Evolutionary conservation across 2,888 invertebrate species (phyloP), one percentile per base, ranked within the genome.

Genomic region (Synanthedon tipuliformis): DNA sequence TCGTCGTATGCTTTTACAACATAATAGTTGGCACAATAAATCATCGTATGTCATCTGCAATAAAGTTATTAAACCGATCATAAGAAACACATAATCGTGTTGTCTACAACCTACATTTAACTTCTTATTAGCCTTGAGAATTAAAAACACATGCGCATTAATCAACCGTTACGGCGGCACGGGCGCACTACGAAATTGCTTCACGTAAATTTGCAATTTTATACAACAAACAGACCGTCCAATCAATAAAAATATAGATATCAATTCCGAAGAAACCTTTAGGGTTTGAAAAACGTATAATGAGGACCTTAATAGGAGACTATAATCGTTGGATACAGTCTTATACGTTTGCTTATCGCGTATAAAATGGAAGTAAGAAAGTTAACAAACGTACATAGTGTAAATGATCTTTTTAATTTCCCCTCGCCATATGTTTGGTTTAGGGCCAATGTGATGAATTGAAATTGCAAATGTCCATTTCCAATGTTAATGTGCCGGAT

Each of bases 191-290:
- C 34, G 34, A 34, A 34, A 34, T 34, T 34, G 34, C 34, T 34
- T 34, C 8, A n/a, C 45, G 15, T 12, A 45, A 45, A 45, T 45
- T 45, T 5, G 7, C n/a, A 12, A 7, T 45, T 45, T 5, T 45
- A n/a, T 49, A 18, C 49, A 18, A 40, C 50, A 50, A 52, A 52
- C 50, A 16, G 50, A 41, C 49, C 23, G 49, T 7, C 18, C 41
- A 52, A 52, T 54, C 54, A 52, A 52, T 50, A 52, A 50, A 54
- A 34, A 52, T 50, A 52, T 48, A 52, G 50, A 54, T 52, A 45
- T 45, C 48, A 27, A 11, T 45, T 13, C n/a, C 45, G 48, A 40
- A 53, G 51, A 53, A 53, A 53, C 13, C 45, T n/a, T 13, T 45
- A n/a, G n/a, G n/a, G n/a, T 3, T 45, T 13, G 15, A 45, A 12